Conservation (phyloP, 1,140 invertebrate species). For the Drosophila suzukii region DNA sequence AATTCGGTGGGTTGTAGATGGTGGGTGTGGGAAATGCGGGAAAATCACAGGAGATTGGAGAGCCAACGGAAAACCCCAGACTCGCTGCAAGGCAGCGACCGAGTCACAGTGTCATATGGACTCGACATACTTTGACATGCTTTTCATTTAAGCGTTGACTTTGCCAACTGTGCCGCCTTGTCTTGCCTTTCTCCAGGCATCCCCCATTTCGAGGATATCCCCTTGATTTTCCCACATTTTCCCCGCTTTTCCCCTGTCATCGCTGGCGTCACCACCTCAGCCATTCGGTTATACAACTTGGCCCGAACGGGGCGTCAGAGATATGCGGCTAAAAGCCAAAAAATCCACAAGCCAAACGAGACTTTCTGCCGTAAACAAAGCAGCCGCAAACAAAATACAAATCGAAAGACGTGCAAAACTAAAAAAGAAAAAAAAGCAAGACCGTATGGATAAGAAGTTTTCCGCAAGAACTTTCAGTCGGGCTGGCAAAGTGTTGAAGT, state of each 20-base stretch:
- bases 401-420: constrained; percentile 47
- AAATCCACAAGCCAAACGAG: constrained; percentile 43
- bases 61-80: constrained; percentile 20
- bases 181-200: constrained; percentile 4
- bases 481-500: constrained; percentile 53
- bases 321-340: constrained; percentile 61
- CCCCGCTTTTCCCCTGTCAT: constrained; percentile 8
- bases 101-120: constrained; percentile 66
- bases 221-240: neutral
- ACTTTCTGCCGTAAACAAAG: constrained; percentile 55
- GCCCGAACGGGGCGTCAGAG: constrained; percentile 39
- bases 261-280: constrained; percentile 20
- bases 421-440: constrained; percentile 14
- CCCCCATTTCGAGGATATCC: neutral
- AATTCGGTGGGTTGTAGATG: neutral
- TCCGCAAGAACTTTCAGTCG: constrained; percentile 43
- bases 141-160: constrained; percentile 69
- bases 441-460: constrained; percentile 33
- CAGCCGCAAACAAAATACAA: constrained; percentile 49
- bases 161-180: constrained; percentile 51
- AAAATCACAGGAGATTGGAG: constrained; percentile 32
- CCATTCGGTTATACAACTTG: constrained; percentile 39
- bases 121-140: constrained; percentile 69
- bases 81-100: constrained; percentile 21
- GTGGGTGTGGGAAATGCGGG: constrained; percentile 1